Percentiles rank a stretch among this genome's conserved stretches.
These are phyloP conservation scores for Leptonema lineaticorne DNA, from an alignment of 1,140 invertebrate species.

Conservation along the genomic window DNA sequence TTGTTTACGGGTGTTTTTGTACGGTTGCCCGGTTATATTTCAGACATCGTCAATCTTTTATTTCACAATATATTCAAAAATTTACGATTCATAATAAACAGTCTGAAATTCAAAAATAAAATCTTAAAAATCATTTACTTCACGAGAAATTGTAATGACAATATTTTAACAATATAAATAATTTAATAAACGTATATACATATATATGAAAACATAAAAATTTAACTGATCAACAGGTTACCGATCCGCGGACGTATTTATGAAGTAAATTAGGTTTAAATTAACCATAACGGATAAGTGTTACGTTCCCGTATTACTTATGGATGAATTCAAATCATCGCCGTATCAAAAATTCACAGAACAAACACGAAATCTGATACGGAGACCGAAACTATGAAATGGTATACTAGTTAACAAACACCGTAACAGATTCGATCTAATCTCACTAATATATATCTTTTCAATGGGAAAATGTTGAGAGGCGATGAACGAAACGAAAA, in stretches of 20 bases:
- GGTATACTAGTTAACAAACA: neutral
- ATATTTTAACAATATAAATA: no score
- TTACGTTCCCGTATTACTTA: neutral
- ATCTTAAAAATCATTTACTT: no score
- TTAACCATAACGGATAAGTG: slow-evolving; percentile 13
- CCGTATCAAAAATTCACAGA: neutral
- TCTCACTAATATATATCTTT: neutral
- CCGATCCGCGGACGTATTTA: neutral
- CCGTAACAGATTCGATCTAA: slow-evolving; percentile 2
- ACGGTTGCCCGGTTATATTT: neutral
- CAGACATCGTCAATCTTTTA: neutral
- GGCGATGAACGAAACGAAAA: no score
- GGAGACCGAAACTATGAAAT: neutral
- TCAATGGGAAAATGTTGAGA: neutral
- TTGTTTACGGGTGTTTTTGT: neutral
- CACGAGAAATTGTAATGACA: no score
- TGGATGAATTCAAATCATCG: neutral
- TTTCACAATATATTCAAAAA: neutral
- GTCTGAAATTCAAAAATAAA: no score
- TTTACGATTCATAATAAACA: no score
- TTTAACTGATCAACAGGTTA: neutral
- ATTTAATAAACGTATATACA: no score
- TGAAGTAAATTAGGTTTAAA: slow-evolving; percentile 8
- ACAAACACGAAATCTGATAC: slow-evolving; percentile 5
- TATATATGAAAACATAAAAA: neutral